Conservation (phyloP, 2,113 vertebrate genomes). For the Sinocyclocheilus grahami region DNA sequence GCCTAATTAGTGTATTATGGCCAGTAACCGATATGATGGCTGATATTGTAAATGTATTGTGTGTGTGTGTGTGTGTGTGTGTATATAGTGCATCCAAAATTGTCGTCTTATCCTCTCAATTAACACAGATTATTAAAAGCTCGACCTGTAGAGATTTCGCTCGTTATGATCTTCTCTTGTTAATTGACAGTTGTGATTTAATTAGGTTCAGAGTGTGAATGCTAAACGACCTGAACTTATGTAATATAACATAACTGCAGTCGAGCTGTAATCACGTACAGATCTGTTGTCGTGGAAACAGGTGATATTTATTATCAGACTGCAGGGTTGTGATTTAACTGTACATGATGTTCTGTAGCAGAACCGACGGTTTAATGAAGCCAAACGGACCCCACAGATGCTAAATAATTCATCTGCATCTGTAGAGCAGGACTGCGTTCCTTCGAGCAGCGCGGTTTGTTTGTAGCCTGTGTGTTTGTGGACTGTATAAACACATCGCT, state of each 20-base stretch:
- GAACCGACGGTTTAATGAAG: neutral
- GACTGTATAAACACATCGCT: slow-evolving; percentile 16
- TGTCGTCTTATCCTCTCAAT: neutral
- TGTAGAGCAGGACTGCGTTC: neutral
- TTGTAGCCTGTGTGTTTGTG: neutral
- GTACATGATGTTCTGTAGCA: slow-evolving; percentile 3
- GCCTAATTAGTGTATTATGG: neutral
- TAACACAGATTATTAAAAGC: neutral
- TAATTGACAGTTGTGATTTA: slow-evolving; percentile 8
- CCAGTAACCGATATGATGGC: neutral
- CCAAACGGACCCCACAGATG: neutral
- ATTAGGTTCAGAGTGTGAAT: neutral
- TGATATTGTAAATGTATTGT: neutral
- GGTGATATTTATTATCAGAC: slow-evolving; percentile 36
- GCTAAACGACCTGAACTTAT: slow-evolving; percentile 9
- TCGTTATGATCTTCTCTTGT: neutral
- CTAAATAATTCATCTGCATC: slow-evolving; percentile 30
- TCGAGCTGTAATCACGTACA: neutral
- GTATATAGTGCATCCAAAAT: too few species aligned
- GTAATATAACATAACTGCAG: slow-evolving; percentile 20
- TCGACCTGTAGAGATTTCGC: neutral
- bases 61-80: too few species aligned
- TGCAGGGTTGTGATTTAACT: slow-evolving; percentile 21
- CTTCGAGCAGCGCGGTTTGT: neutral
- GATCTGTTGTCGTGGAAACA: slow-evolving; percentile 42